Conservation (phyloP, 1,140 invertebrate genomes). For the Asbolus verrucosus region DNA sequence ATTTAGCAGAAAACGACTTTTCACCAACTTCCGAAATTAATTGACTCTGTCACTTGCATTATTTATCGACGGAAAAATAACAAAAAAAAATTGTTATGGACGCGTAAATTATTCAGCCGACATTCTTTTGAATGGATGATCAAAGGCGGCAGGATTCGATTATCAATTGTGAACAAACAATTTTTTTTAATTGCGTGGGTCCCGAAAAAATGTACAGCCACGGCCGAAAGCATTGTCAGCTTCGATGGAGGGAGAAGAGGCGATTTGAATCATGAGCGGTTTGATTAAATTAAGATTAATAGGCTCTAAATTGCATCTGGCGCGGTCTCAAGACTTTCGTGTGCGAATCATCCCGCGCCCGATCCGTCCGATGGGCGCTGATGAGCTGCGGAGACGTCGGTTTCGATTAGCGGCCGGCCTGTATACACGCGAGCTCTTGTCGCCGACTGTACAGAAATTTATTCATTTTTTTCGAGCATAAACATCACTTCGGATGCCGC, state of each 20-base stretch:
- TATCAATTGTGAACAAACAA: neutral
- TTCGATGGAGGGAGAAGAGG: neutral
- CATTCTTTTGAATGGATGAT: constrained; percentile 1
- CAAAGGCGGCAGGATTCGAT: neutral
- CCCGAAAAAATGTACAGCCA: neutral
- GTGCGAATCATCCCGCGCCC: no score
- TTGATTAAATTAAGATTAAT: constrained; percentile 28
- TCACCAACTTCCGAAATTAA: no score
- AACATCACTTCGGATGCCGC: neutral
- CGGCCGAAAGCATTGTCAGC: neutral
- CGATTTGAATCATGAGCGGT: neutral
- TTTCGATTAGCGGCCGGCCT: no score
- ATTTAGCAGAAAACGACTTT: no score
- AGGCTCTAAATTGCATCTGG: constrained; percentile 8
- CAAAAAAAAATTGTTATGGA: neutral
- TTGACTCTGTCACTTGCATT: neutral
- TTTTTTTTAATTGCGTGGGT: neutral
- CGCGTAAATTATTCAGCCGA: neutral
- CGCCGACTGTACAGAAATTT: neutral
- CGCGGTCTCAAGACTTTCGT: constrained; percentile 9
- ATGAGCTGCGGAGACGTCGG: constrained; percentile 15
- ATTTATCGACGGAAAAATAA: neutral
- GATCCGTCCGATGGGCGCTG: no score
- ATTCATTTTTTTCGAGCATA: neutral
- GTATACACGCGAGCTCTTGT: neutral